Evolutionary conservation across 2,797 vertebrate genomes (phyloP).

Genomic region (Bovichtus variegatus): DNA sequence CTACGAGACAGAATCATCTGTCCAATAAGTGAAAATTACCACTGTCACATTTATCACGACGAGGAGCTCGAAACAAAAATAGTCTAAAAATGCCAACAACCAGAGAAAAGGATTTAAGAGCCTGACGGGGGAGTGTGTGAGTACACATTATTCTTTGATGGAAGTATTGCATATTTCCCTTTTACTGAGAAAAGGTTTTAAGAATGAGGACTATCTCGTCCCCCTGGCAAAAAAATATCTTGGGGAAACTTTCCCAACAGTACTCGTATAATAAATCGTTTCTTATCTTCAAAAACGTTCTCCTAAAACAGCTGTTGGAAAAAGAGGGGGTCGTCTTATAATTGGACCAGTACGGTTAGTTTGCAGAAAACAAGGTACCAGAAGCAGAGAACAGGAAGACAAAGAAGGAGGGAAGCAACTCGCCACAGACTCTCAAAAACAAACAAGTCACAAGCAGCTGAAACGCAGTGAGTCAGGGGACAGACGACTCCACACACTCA

Average conservation of each 20-base stretch:
- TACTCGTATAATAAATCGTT: neutral
- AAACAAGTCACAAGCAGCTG: constrained; percentile 42
- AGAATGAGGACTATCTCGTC: neutral
- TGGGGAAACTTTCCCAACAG: neutral
- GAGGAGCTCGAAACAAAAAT: neutral
- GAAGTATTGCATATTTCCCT: neutral
- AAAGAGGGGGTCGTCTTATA: neutral
- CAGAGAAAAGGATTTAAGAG: neutral
- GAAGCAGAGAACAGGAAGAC: constrained; percentile 6
- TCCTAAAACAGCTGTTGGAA: neutral
- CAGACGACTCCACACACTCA: constrained; percentile 26
- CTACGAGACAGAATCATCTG: neutral
- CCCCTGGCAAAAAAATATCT: neutral
- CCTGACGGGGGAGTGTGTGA: neutral
- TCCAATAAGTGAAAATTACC: neutral
- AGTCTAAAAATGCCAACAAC: neutral
- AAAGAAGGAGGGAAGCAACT: constrained; percentile 19
- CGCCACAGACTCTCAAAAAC: constrained; percentile 48
- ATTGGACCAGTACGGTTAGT: neutral
- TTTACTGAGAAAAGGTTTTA: neutral
- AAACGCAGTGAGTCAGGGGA: constrained; percentile 58
- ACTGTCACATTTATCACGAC: neutral
- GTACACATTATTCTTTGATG: neutral
- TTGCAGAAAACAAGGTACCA: constrained; percentile 7
- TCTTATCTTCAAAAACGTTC: neutral